These are phyloP conservation scores for Crotalus viridis DNA, from an alignment of 2,113 vertebrate species.

Conservation along the genomic window DNA sequence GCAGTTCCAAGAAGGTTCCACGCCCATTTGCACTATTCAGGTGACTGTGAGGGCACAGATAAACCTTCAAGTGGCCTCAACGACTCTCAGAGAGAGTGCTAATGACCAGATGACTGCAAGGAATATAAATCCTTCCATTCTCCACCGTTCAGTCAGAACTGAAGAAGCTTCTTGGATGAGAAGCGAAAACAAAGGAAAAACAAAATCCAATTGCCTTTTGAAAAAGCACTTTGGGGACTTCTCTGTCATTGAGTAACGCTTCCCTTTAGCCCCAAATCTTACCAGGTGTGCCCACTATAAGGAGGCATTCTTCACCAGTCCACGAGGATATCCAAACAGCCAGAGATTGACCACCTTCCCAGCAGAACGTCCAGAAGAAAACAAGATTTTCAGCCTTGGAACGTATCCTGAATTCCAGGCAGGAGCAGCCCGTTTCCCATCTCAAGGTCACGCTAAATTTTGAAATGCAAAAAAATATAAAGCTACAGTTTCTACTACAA, in stretches of 20 bases:
- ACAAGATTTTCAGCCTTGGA: not conserved
- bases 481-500: constrained; percentile 14
- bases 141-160: no score
- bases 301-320: not conserved
- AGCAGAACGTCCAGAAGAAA: not conserved
- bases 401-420: not conserved
- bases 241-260: not conserved
- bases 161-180: no score
- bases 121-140: no score
- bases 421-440: not conserved
- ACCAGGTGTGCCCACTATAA: not conserved
- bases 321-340: not conserved
- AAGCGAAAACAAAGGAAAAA: no score
- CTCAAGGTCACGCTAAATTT: constrained; percentile 9
- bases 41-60: no score
- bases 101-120: no score
- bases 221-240: no score
- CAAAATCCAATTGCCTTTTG: no score
- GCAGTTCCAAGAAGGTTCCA: no score
- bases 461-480: constrained; percentile 16
- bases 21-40: no score
- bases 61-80: no score
- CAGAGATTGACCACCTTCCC: not conserved
- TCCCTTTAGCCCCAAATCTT: not conserved
- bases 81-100: no score